Evolutionary conservation across 2,113 vertebrate genomes (phyloP), one percentile per base, ranked within the genome.

Genomic region (Polypterus senegalus): DNA sequence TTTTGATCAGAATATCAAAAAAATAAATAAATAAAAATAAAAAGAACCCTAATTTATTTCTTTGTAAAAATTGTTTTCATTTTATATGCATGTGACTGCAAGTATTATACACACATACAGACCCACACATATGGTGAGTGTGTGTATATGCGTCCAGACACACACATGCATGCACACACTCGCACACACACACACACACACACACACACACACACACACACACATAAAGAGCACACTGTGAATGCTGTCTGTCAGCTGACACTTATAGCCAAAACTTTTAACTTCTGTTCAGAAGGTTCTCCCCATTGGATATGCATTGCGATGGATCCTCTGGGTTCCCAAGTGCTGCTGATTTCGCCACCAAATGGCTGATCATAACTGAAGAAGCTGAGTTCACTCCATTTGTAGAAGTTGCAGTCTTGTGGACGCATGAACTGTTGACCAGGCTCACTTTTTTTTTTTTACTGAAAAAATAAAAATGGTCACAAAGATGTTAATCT

Each of bases 201-300:
- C 27, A 27, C 27, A 27, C 27, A 27, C 27, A 27, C 27, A 27
- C 79, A 84, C 85, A 86, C 83, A 45, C 51, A 58, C 51, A 58
- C 54, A 85, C 86, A 83, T 83, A 86, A 82, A 86, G 84, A 88
- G 82, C 78, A 27, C 82, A 84, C 77, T 82, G 80, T 84, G 86
- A 85, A 86, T 89, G 82, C 76, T 83, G 84, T 77, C 83, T 79
- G 77, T 77, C 74, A 78, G 73, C 80, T 77, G 76, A 81, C 80
- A 78, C 73, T 78, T 81, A 83, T 81, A 80, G 73, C 77, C 83
- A 86, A 82, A 82, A 79, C 65, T 80, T 77, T 92, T 87, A 96
- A 83, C 86, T 94, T 77, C 92, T 88, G 7, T 84, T 86, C 44
- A 85, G 79, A 78, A 96, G 81, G 89, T 93, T 88, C 81, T 92